Evolutionary conservation across 2,797 vertebrate genomes (phyloP).

Genomic region (Danio albolineatus): DNA sequence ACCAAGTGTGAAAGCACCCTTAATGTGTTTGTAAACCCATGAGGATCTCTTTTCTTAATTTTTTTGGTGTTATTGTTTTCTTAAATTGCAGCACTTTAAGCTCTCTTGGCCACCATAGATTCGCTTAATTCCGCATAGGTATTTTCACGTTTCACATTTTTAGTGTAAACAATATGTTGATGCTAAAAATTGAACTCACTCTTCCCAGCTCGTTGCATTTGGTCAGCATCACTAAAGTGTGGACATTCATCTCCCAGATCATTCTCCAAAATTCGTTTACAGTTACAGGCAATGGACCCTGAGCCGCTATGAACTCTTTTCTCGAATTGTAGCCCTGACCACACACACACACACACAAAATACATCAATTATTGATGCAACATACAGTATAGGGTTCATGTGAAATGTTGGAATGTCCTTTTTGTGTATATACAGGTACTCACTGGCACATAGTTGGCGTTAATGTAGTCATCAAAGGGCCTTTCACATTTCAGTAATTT

Average conservation of each 20-base stretch:
- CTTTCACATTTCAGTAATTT: slow-evolving; percentile 85
- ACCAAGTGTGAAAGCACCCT: too few species aligned
- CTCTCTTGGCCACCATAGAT: too few species aligned
- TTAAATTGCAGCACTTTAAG: too few species aligned
- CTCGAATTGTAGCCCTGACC: slow-evolving; percentile 88
- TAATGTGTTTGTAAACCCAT: too few species aligned
- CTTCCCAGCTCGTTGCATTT: slow-evolving; percentile 93
- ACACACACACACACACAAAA: too few species aligned
- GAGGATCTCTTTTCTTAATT: too few species aligned
- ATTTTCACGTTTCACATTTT: too few species aligned
- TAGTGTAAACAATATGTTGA: too few species aligned
- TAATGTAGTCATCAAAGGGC: slow-evolving; percentile 90
- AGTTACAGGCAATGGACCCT: slow-evolving; percentile 91
- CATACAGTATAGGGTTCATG: background rate
- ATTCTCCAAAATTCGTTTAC: slow-evolving; percentile 95
- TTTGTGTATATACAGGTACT: slow-evolving; percentile 53
- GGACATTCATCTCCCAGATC: slow-evolving; percentile 94
- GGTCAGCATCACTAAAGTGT: slow-evolving; percentile 93
- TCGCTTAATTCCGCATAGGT: too few species aligned
- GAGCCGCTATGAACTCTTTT: slow-evolving; percentile 93
- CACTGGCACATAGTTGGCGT: slow-evolving; percentile 95
- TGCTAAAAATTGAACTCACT: slow-evolving; percentile 75
- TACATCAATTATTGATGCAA: background rate
- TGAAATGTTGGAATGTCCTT: too few species aligned
- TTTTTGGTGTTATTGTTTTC: too few species aligned